Base-by-base conservation (phyloP, 2,888 invertebrate species). In the Sesia apiformis region DNA sequence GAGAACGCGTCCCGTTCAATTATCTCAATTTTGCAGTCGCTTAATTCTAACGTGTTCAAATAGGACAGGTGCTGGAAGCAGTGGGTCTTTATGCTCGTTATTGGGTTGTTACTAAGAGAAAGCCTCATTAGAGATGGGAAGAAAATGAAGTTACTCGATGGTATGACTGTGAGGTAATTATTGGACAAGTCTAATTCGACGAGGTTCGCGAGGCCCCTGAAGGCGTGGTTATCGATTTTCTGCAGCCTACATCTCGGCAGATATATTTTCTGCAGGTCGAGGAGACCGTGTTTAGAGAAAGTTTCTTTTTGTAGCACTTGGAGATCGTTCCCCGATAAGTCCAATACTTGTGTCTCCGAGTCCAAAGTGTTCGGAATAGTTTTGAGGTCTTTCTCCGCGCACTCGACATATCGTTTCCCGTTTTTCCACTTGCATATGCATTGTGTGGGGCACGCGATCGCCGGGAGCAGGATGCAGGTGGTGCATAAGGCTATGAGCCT, bases 351-450 rank as follows among this genome's bases (percentile, higher is more conserved):
- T 0, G 97, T 97, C 69, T 94, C 95, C 39, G 93, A 91, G 75
- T 96, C 94, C 67, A 97, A 93, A 54, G 94, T 93, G 65, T 92
- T 92, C 3, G 97, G 97, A 56, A 97, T 93, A 6, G 92, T 91
- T 61, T 94, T 92, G 55, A 97, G 88, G 55, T 93, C 93, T 73
- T 94, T 94, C 60, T 94, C 93, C 53, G 94, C 92, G 82, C 97
- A 97, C 79, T 97, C 96, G 53, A 96, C 96, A 63, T 95, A 95
- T 75, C 96, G 94, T 74, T 97, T 97, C 52, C 97, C 97, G 73
- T 94, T 94, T 81, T 96, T 97, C 97, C 97, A 97, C 78, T 96
- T 96, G 90, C 97, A 97, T 56, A 93, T 90, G 81, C 97, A 97
- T 62, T 93, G 92, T 42, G 91, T 86, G 39, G 96, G 96, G 76